phyloP scores from a whole-genome alignment of 2,113 vertebrate genomes.

The Astatotilapia flaviijosephi region DNA sequence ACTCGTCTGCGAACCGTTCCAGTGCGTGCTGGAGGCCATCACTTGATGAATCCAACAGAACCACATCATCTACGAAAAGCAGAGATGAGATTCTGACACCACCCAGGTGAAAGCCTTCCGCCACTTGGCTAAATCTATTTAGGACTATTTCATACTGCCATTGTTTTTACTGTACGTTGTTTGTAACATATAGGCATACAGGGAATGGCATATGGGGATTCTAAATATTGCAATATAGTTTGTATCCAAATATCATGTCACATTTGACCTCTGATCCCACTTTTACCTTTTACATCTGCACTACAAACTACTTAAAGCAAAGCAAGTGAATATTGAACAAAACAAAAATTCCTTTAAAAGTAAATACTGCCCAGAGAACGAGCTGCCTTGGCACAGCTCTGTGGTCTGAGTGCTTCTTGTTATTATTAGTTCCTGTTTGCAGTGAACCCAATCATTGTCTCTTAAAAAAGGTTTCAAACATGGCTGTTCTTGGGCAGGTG shows the following conservation, averaged over 20 bases:
- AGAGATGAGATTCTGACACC: background rate
- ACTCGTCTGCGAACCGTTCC: accelerated
- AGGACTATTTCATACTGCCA: background rate
- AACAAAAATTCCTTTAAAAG: background rate
- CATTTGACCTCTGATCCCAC: background rate
- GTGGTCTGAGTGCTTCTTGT: background rate
- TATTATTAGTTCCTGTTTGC: background rate
- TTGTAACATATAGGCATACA: background rate
- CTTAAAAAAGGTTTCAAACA: background rate
- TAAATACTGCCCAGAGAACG: background rate
- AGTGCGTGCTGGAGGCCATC: background rate
- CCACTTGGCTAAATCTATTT: background rate
- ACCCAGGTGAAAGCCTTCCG: accelerated
- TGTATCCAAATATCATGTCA: background rate
- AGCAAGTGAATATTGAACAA: background rate
- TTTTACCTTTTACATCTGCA: background rate
- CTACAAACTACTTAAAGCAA: background rate
- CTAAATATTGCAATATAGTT: background rate
- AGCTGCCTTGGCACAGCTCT: background rate
- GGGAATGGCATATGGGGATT: background rate
- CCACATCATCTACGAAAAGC: background rate
- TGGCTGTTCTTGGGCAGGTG: background rate
- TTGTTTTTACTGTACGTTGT: background rate
- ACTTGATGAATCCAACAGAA: background rate
- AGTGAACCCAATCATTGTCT: background rate